A percentile compares a stretch with the other conserved stretches of the same genome.
Evolutionary conservation across 2,797 vertebrate genomes (phyloP).

Genomic region (Esox masquinongy): DNA sequence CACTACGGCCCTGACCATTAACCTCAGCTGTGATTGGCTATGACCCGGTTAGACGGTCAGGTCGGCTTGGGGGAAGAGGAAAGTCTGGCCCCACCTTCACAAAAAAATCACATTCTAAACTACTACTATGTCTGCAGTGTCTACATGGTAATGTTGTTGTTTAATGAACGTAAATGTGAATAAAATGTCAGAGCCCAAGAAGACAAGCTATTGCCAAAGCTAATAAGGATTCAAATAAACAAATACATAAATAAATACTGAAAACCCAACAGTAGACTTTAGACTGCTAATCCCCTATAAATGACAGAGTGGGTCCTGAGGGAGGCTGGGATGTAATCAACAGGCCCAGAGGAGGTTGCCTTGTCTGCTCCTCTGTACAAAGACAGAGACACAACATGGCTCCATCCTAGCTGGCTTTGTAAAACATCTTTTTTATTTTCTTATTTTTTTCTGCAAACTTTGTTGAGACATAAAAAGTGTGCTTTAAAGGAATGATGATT

Average conservation of each 20-base stretch:
- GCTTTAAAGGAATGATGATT: too few species aligned
- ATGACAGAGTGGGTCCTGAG: conserved; percentile 44
- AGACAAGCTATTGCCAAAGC: too few species aligned
- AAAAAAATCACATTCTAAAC: not conserved
- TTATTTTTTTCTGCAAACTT: too few species aligned
- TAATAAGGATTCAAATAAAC: too few species aligned
- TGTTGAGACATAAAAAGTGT: too few species aligned
- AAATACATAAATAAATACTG: too few species aligned
- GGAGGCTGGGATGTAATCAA: conserved; percentile 56
- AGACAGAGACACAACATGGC: not conserved
- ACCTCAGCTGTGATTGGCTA: conserved; percentile 50
- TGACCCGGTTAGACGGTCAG: conserved; percentile 39
- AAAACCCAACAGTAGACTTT: conserved; percentile 9
- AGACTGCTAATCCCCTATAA: conserved; percentile 8
- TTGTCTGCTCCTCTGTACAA: conserved; percentile 44
- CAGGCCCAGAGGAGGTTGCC: conserved; percentile 53
- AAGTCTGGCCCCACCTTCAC: not conserved
- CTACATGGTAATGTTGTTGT: too few species aligned
- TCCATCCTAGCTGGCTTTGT: not conserved
- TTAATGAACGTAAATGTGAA: too few species aligned
- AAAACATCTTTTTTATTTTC: too few species aligned
- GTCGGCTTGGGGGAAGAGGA: not conserved
- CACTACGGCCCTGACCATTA: conserved; percentile 47
- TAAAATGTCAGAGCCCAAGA: too few species aligned
- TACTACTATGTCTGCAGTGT: not conserved